Base-by-base conservation (phyloP, 2,113 vertebrate genomes). In the Seriola dumerili region DNA sequence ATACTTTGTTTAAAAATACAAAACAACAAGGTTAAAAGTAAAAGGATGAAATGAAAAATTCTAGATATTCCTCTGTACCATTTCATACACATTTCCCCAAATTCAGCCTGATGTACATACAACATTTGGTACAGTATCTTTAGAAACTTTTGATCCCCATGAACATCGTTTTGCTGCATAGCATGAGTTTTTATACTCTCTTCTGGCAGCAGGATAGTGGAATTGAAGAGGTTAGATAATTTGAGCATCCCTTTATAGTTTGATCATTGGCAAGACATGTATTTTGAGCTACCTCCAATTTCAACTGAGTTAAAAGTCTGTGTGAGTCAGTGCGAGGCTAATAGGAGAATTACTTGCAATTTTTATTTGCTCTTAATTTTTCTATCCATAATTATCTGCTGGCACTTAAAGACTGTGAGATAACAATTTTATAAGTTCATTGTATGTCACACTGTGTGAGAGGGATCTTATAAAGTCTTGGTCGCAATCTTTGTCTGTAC, bases 331-430 rank as follows among this genome's bases (percentile, higher is more conserved):
- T 36, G 40, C 55, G 62, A 75, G 68, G 58, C 65, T 63, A 42
- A 11, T 2, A 3, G 10, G 7, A 7, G 6, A 72, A 72, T 66
- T 57, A 81, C 44, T 58, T 46, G 38, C 36, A 16, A 57, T 69
- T 80, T 67, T 32, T 50, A 76, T 76, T 76, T 63, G 34, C 72
- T 59, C 58, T 54, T 50, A 58, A 46, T 68, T 64, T 73, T 58
- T 72, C 58, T 40, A 13, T 10, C 7, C 9, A 42, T 11, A 42
- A 42, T 36, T 36, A 36, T n/a, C 4, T 62, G 14, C 9, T 14
- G 4, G 48, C 65, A 4, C 7, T 40, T 14, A 44, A 11, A 44
- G 42, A 12, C 42, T 44, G 42, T 11, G 42, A 48, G 38, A 38
- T 7, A 38, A 38, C 38, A 38, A 5, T 38, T 38, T 48, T 5